Percentiles rank a stretch among this genome's conserved stretches.
Evolutionary conservation across 2,888 invertebrate genomes (phyloP).

Genomic region (Rapana venosa): DNA sequence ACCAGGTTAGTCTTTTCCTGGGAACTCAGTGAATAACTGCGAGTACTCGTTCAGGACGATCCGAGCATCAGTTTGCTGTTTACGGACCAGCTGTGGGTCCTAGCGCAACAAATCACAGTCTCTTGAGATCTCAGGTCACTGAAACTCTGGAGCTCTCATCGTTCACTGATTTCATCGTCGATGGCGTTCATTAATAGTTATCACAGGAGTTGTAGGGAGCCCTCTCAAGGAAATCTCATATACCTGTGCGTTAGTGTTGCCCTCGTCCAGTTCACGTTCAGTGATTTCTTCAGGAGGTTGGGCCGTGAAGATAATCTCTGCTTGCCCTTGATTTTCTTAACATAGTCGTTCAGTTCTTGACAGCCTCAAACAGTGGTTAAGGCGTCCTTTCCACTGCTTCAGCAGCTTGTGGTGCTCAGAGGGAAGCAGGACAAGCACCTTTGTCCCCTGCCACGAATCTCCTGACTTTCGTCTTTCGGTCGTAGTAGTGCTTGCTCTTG

Average conservation of each 20-base stretch:
- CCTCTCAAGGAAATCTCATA: not conserved
- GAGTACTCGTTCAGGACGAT: not conserved
- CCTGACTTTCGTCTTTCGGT: conserved; percentile 49
- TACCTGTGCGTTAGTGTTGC: too few relatives aligned
- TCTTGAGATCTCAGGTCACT: too few relatives aligned
- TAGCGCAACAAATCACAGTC: too few relatives aligned
- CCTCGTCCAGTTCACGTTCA: not conserved
- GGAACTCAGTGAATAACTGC: not conserved
- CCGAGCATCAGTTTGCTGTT: too few relatives aligned
- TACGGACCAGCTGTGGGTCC: too few relatives aligned
- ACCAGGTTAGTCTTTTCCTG: not conserved
- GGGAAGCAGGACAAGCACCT: conserved; percentile 48
- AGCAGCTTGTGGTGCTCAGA: conserved; percentile 57
- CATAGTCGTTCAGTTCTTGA: conserved; percentile 46
- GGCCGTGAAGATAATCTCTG: conserved; percentile 8
- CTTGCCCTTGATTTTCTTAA: conserved; percentile 46
- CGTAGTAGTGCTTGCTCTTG: conserved; percentile 49
- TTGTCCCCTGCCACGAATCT: conserved; percentile 49
- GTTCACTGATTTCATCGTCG: too few relatives aligned
- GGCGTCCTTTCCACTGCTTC: conserved; percentile 54
- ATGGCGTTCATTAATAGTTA: too few relatives aligned
- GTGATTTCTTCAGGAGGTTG: conserved; percentile 33
- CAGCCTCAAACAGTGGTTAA: conserved; percentile 28
- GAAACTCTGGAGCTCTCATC: too few relatives aligned
- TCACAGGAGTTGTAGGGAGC: too few relatives aligned